Conservation (phyloP, 92 coral and sea anemone genomes). For the Epizoanthus rinbou region DNA sequence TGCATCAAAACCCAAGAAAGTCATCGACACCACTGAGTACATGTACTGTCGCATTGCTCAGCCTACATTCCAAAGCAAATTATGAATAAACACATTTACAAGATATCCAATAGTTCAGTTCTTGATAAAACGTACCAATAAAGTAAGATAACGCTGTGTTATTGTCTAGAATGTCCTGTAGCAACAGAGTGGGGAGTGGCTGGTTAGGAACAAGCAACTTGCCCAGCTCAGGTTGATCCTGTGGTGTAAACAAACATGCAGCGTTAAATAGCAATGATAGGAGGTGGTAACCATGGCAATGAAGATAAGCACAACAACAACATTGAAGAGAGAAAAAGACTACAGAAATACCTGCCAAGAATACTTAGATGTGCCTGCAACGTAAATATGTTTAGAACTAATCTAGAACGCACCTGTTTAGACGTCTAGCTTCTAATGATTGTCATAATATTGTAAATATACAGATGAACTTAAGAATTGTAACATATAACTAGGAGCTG, state of each 20-base stretch:
- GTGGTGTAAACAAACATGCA: neutral
- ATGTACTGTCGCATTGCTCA: too few species aligned
- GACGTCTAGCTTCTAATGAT: too few species aligned
- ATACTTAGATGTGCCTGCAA: neutral
- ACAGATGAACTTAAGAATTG: too few species aligned
- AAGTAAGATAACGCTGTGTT: constrained; percentile 94
- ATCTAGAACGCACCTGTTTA: too few species aligned
- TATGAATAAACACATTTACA: neutral
- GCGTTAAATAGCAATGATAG: neutral
- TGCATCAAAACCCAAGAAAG: too few species aligned
- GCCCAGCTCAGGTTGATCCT: constrained; percentile 78
- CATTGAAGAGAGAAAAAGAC: too few species aligned
- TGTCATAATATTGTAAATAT: too few species aligned
- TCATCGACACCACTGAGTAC: too few species aligned
- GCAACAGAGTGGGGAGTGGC: constrained; percentile 76
- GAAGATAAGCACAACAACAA: neutral
- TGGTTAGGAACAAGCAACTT: constrained; percentile 85
- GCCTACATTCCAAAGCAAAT: too few species aligned
- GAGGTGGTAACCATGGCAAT: neutral
- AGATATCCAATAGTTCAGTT: neutral
- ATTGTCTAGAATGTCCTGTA: constrained; percentile 87
- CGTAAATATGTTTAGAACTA: neutral
- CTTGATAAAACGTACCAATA: constrained; percentile 62
- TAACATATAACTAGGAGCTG: too few species aligned
- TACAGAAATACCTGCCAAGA: too few species aligned